phyloP scores from a whole-genome alignment of 2,888 invertebrate genomes.

The Pristionchus fissidentatus region DNA sequence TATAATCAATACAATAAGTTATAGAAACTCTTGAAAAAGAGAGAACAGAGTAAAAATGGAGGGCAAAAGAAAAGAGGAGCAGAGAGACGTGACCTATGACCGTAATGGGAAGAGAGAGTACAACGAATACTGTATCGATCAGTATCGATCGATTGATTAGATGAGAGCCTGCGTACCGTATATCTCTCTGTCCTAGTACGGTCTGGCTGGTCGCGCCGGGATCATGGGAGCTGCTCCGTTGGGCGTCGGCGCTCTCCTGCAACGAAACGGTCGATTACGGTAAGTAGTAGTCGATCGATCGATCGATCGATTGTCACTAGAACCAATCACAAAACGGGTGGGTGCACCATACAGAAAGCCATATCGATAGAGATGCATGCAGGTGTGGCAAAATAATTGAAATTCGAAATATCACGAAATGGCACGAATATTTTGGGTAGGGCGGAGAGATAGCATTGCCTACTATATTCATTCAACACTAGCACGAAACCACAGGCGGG shows the following conservation, averaged over 20 bases:
- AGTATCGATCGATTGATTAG: conserved; percentile 15
- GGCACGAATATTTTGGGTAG: not conserved
- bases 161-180: not conserved
- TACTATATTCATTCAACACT: not conserved
- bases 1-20: conserved; percentile 29
- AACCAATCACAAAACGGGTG: conserved; percentile 42
- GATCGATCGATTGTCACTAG: too few species aligned
- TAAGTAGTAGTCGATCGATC: not conserved
- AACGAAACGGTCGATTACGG: conserved; percentile 42
- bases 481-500: too few species aligned
- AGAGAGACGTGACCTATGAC: conserved; percentile 11
- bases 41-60: not conserved
- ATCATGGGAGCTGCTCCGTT: conserved; percentile 59
- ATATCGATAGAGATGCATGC: not conserved
- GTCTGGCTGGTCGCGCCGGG: conserved; percentile 57
- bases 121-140: conserved; percentile 30
- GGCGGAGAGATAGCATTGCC: not conserved
- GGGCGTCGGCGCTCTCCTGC: conserved; percentile 64
- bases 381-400: too few species aligned
- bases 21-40: conserved; percentile 18
- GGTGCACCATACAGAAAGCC: not conserved
- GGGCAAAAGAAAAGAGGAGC: not conserved
- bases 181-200: conserved; percentile 14
- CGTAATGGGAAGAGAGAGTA: conserved; percentile 35
- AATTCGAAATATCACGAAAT: not conserved